These are phyloP conservation scores for Apteryx owenii DNA, from an alignment of 2,113 vertebrate genomes.

Conservation along the genomic window DNA sequence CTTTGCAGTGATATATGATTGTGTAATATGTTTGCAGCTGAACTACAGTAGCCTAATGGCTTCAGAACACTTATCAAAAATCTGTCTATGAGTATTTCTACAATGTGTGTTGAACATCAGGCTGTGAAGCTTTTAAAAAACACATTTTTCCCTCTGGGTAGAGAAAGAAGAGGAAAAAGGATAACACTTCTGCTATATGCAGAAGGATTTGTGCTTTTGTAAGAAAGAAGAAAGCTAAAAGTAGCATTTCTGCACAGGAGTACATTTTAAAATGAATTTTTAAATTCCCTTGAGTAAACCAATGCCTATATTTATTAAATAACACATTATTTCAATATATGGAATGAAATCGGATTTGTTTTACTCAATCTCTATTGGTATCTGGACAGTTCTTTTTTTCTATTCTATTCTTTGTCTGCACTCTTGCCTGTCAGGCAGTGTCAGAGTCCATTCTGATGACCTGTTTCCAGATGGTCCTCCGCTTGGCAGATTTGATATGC, in stretches of 20 bases:
- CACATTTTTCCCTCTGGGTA: background rate
- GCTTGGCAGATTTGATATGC: conserved; percentile 72
- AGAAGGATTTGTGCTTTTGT: background rate
- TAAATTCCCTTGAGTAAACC: background rate
- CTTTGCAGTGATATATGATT: background rate
- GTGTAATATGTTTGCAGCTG: background rate
- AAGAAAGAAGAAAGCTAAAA: background rate
- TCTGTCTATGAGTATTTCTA: background rate
- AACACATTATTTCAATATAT: background rate
- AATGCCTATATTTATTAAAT: background rate
- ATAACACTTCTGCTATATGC: background rate
- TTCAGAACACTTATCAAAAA: conserved; percentile 22
- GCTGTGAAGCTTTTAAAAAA: background rate
- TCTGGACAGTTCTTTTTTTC: background rate
- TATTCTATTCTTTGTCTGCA: background rate
- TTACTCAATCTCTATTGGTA: background rate
- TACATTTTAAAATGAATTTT: background rate
- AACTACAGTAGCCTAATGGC: background rate
- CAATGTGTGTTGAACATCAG: background rate
- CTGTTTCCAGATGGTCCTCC: conserved; percentile 69
- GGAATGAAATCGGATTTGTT: background rate
- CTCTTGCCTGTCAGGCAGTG: conserved; percentile 33
- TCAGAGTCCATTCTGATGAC: conserved; percentile 52
- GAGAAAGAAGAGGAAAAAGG: background rate
- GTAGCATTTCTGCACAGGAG: background rate